Conservation (phyloP, 2,888 invertebrate species). For the Gymnocheta viridis region DNA sequence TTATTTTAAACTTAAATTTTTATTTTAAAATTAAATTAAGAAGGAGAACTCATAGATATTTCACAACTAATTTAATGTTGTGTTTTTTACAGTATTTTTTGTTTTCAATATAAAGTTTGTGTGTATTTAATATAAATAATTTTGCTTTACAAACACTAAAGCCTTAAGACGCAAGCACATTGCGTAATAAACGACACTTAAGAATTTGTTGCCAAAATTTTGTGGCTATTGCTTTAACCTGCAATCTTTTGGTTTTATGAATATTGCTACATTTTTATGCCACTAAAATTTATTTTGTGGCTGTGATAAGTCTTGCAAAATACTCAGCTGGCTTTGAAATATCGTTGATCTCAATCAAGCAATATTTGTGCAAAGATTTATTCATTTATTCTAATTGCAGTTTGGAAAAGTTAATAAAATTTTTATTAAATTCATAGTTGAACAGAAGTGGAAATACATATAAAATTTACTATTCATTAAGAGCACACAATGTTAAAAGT, state of each 20-base stretch:
- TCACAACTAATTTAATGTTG: not conserved
- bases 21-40: not conserved
- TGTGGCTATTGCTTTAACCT: not conserved
- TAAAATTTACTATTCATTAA: not conserved
- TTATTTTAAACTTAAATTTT: not conserved
- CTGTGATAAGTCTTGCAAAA: not conserved
- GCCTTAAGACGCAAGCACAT: conserved; percentile 31
- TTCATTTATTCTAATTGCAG: not conserved
- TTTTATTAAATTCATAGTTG: too few relatives aligned
- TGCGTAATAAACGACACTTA: not conserved
- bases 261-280: conserved; percentile 18
- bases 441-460: too few relatives aligned
- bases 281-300: not conserved
- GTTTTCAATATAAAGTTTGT: not conserved
- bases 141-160: not conserved
- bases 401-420: not conserved
- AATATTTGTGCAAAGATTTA: not conserved
- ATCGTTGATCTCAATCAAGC: not conserved
- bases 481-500: not conserved
- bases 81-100: not conserved
- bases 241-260: conserved; percentile 8
- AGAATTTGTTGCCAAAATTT: conserved; percentile 27
- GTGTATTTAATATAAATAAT: not conserved
- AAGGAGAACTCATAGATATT: too few relatives aligned
- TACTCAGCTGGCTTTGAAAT: not conserved